Percentiles rank a stretch among this genome's conserved stretches.
Conservation (phyloP, 2,113 vertebrate genomes). For the Pardalotus punctatus region DNA sequence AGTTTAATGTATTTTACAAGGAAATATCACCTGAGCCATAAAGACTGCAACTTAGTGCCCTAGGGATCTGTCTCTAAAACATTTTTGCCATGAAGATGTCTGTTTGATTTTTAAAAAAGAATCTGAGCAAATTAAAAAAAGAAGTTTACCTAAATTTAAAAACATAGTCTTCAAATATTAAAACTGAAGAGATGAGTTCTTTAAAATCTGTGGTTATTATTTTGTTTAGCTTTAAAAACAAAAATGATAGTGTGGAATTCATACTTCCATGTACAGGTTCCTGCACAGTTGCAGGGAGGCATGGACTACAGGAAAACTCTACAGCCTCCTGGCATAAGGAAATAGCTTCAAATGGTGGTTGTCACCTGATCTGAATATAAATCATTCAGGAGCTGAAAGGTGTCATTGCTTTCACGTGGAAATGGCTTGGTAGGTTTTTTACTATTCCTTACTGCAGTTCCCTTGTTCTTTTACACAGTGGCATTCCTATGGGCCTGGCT, state of each 20-base stretch:
- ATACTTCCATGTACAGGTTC: neutral
- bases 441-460: neutral
- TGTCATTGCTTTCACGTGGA: neutral
- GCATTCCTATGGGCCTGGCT: neutral
- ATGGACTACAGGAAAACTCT: neutral
- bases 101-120: neutral
- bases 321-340: neutral
- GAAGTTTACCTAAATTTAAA: neutral
- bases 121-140: neutral
- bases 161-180: neutral
- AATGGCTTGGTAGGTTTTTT: neutral
- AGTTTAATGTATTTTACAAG: neutral
- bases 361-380: neutral
- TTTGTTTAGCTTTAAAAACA: neutral
- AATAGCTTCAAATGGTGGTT: neutral
- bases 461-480: neutral
- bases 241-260: neutral
- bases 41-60: neutral
- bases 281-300: neutral
- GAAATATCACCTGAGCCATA: neutral
- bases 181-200: neutral
- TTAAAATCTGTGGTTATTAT: neutral
- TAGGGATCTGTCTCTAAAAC: neutral
- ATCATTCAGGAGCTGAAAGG: neutral
- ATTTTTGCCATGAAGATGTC: neutral